A percentile compares a stretch with the other conserved stretches of the same genome.
phyloP scores from a whole-genome alignment of 1,140 invertebrate genomes.

The Saccostrea glomerata region DNA sequence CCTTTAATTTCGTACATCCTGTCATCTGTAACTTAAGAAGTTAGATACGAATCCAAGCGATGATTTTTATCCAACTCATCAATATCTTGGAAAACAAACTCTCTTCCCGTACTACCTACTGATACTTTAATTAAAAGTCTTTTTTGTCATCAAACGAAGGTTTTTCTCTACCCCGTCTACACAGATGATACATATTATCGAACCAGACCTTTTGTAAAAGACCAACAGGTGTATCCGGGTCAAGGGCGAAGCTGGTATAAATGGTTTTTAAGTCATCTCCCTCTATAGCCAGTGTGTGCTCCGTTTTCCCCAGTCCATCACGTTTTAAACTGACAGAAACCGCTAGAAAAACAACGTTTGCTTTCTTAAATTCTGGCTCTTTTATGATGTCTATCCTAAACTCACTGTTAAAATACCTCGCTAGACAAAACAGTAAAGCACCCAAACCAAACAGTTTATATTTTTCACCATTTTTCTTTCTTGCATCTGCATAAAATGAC shows the following conservation, averaged over 20 bases:
- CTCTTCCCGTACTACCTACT: no score
- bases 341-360: not conserved
- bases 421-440: not conserved
- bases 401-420: not conserved
- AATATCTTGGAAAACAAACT: no score
- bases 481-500: not conserved
- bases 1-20: no score
- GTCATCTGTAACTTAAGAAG: no score
- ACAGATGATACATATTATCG: not conserved
- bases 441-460: not conserved
- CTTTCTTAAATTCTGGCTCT: not conserved
- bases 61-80: no score
- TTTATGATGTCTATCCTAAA: not conserved
- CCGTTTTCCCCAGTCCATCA: not conserved
- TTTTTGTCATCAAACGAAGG: not conserved
- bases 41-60: no score
- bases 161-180: no score
- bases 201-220: not conserved
- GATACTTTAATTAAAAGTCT: no score
- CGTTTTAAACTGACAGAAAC: not conserved
- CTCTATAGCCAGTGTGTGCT: not conserved
- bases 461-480: not conserved
- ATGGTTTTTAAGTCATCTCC: not conserved
- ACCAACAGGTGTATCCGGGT: not conserved
- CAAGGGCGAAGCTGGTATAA: not conserved